Evolutionary conservation across 2,113 vertebrate species (phyloP).

Genomic region (Onychostruthus taczanowskii): DNA sequence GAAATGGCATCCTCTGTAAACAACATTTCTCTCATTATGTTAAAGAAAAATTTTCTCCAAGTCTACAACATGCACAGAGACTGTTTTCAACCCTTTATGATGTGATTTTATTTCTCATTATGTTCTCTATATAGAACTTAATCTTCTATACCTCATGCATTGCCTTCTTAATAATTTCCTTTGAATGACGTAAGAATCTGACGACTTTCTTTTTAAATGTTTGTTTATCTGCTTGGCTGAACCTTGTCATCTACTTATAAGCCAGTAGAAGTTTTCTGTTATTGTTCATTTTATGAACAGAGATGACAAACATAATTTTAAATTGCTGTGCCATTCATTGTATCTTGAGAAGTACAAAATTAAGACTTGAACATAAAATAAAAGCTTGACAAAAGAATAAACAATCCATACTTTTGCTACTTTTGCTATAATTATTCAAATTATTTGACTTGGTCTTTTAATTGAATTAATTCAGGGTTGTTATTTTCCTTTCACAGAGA

Average conservation of each 20-base stretch:
- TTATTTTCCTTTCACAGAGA: background rate
- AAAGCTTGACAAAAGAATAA: constrained; percentile 2
- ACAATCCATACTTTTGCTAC: background rate
- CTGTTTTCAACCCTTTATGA: background rate
- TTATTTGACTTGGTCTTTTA: background rate
- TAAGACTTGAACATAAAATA: background rate
- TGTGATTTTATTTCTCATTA: background rate
- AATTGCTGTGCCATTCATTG: background rate
- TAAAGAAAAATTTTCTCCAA: background rate
- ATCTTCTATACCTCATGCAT: background rate
- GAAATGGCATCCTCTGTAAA: background rate
- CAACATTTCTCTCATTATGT: background rate
- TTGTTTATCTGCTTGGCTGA: background rate
- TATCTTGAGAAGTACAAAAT: background rate
- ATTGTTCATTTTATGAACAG: background rate
- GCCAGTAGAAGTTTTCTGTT: background rate
- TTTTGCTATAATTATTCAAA: background rate
- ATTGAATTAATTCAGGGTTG: background rate
- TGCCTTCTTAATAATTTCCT: background rate
- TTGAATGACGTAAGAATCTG: background rate
- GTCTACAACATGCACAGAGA: background rate
- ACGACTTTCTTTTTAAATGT: background rate
- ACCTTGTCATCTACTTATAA: background rate
- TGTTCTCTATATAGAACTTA: background rate
- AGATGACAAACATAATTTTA: background rate